Percentiles rank a stretch among this genome's conserved stretches.
Conservation (phyloP, 2,113 vertebrate genomes). For the Notothenia rossii region DNA sequence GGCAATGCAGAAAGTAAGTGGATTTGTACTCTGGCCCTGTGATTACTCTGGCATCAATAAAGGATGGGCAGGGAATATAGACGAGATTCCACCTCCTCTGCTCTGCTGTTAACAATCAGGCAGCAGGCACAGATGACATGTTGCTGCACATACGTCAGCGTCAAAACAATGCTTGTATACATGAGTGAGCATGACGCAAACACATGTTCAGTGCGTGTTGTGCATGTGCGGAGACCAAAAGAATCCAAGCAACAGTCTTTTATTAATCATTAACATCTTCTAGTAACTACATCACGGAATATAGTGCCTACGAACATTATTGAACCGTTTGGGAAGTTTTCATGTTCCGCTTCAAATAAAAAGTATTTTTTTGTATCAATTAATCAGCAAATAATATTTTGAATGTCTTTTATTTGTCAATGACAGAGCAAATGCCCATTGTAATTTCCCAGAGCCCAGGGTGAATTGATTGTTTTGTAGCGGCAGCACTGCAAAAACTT, state of each 20-base stretch:
- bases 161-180: neutral
- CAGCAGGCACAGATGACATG: constrained; percentile 56
- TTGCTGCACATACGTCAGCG: constrained; percentile 31
- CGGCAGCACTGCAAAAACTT: neutral
- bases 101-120: constrained; percentile 62
- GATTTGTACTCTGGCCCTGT: constrained; percentile 84
- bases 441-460: neutral
- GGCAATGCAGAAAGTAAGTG: constrained; percentile 83
- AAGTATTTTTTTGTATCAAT: neutral
- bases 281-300: neutral
- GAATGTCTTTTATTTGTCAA: neutral
- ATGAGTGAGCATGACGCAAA: constrained; percentile 1
- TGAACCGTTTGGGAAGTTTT: neutral
- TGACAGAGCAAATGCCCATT: neutral
- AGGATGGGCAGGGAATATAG: constrained; percentile 82
- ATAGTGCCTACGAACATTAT: too few species aligned
- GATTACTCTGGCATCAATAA: constrained; percentile 87
- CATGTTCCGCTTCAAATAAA: neutral
- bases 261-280: constrained; percentile 3
- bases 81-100: constrained; percentile 72
- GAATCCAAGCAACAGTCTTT: neutral
- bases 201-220: constrained; percentile 11
- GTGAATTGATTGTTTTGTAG: neutral
- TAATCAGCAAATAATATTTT: neutral
- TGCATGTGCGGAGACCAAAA: neutral